Evolutionary conservation across 1,140 invertebrate species (phyloP), one percentile per base, ranked within the genome.

Genomic region (Drosophila aff.): DNA sequence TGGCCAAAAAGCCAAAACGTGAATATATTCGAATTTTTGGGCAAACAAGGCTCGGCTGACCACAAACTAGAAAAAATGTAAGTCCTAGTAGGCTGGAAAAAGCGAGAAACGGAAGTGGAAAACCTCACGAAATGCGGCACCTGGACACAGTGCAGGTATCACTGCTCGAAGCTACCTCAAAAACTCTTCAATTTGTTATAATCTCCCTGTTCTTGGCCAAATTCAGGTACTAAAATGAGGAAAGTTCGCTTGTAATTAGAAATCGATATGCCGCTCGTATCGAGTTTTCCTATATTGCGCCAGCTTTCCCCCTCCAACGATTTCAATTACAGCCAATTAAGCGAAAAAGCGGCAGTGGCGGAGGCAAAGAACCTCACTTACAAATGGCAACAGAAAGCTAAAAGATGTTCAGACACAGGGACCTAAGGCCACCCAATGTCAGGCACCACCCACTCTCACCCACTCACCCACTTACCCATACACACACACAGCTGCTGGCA

Each of bases 261-360:
- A 40, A 72, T 72, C 66, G 26, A 72, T 72, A 71, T 58, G 21
- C 6, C 8, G 3, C 33, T 41, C 21, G 23, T 40, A 21, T 21
- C 33, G 44, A 28, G n/a, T 1, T 7, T 33, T 13, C 2, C 4
- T 23, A 23, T 23, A 23, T 23, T 23, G 23, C 23, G 23, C 23
- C 7, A 5, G 6, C 47, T 28, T 50, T 31, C 46, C 38, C 21
- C 64, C 53, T 21, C 61, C 52, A 57, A 47, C 60, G 59, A 85
- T 85, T 85, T 86, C 82, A 85, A 85, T 85, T 85, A 86, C 59
- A 79, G 75, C 79, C 75, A 85, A 86, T 83, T 83, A 83, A 67
- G 81, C 72, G 81, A 71, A 64, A 81, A 82, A 65, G 63, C 67
- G 47, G 62, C 75, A 66, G 28, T 46, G 49, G 40, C 50, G 49